Conservation (phyloP, 2,888 invertebrate species). For the Chloroclysta siterata region DNA sequence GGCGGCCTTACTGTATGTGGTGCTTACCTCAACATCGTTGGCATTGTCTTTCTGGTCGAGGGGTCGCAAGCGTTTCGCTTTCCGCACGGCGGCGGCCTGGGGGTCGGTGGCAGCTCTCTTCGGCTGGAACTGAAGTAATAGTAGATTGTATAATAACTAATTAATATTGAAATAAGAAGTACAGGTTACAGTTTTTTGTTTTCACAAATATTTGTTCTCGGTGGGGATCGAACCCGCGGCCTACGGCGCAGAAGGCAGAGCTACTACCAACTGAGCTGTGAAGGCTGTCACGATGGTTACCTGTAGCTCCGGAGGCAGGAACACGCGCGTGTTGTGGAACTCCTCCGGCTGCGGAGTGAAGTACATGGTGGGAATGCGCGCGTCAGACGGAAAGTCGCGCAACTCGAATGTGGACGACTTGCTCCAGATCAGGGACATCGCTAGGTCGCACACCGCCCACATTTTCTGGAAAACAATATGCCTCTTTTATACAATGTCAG, state of each 20-base stretch:
- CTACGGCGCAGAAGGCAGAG: too few relatives aligned
- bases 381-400: conserved; percentile 94
- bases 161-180: too few relatives aligned
- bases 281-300: too few relatives aligned
- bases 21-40: conserved; percentile 73
- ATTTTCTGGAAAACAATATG: conserved; percentile 88
- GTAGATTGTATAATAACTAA: too few relatives aligned
- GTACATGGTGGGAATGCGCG: conserved; percentile 95
- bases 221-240: too few relatives aligned
- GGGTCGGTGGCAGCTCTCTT: conserved; percentile 53
- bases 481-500: too few relatives aligned
- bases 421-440: conserved; percentile 94
- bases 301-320: conserved; percentile 93
- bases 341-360: conserved; percentile 90
- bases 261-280: too few relatives aligned
- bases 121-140: conserved; percentile 68
- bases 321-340: conserved; percentile 91
- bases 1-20: not conserved
- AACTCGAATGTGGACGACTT: conserved; percentile 95
- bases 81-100: conserved; percentile 44
- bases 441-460: conserved; percentile 98
- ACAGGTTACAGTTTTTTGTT: too few relatives aligned
- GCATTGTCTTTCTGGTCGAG: conserved; percentile 56
- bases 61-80: conserved; percentile 62
- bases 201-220: too few relatives aligned